phyloP scores from a whole-genome alignment of 2,113 vertebrate genomes.

The Etheostoma spectabile region DNA sequence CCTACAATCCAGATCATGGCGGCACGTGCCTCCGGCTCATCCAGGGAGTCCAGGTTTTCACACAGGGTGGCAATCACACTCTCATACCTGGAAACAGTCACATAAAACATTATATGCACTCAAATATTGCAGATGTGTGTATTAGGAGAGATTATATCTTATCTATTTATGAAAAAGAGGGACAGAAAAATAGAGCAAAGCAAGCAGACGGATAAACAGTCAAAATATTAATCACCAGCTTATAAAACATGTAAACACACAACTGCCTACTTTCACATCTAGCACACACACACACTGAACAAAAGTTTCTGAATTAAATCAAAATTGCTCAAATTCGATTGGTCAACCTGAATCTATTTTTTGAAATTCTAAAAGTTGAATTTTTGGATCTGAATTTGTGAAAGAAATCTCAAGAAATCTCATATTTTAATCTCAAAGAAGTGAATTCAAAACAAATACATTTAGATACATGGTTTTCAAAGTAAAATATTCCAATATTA shows the following conservation, averaged over 20 bases:
- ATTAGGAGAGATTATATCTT: too few species aligned
- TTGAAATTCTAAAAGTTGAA: too few species aligned
- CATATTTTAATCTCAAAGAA: too few species aligned
- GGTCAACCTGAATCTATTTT: too few species aligned
- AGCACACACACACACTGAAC: conserved; percentile 1
- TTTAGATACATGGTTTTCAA: too few species aligned
- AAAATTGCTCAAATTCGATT: too few species aligned
- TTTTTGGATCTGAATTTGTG: too few species aligned
- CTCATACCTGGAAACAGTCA: conserved; percentile 87
- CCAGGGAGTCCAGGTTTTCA: conserved; percentile 96
- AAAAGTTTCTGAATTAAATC: too few species aligned
- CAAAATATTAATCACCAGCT: background rate
- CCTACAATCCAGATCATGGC: conserved; percentile 99
- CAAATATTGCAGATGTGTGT: background rate
- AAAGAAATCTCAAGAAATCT: too few species aligned
- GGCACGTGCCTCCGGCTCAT: conserved; percentile 94
- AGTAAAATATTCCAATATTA: too few species aligned
- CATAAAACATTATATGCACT: conserved; percentile 4
- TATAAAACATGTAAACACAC: background rate
- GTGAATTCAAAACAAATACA: too few species aligned
- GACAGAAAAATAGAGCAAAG: background rate
- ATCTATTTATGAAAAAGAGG: background rate
- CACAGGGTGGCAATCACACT: conserved; percentile 97
- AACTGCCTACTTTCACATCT: background rate
- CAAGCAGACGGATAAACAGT: background rate